A percentile compares a stretch with the other conserved stretches of the same genome.
These are phyloP conservation scores for Tricholauxania praeusta DNA, from an alignment of 2,888 invertebrate genomes.

Conservation along the genomic window DNA sequence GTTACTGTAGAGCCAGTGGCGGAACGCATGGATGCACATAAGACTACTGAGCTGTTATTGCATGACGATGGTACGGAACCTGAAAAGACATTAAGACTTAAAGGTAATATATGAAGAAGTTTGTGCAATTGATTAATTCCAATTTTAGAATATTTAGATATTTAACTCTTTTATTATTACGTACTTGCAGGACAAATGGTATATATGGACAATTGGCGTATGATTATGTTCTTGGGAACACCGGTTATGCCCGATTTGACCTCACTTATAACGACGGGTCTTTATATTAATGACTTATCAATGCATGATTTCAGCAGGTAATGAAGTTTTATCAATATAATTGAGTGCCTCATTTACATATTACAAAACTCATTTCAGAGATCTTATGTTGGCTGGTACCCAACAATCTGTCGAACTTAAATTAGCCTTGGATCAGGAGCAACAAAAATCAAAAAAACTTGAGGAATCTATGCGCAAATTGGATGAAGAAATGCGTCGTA, in stretches of 20 bases:
- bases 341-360: no score
- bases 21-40: constrained; percentile 73
- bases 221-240: constrained; percentile 96
- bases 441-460: constrained; percentile 94
- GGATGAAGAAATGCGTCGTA: constrained; percentile 95
- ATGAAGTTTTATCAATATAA: constrained; percentile 29
- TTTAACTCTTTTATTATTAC: no score
- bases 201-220: constrained; percentile 97
- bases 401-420: constrained; percentile 98
- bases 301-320: constrained; percentile 98
- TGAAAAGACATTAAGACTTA: constrained; percentile 82
- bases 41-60: constrained; percentile 69
- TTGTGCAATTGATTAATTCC: no score
- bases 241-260: constrained; percentile 96
- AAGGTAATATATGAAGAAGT: constrained; percentile 71
- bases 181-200: constrained; percentile 90
- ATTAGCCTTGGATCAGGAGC: constrained; percentile 94
- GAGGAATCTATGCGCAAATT: constrained; percentile 96
- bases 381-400: constrained; percentile 94
- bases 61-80: constrained; percentile 75
- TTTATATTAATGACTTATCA: constrained; percentile 98
- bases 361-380: constrained; percentile 71
- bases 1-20: constrained; percentile 90
- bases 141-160: no score
- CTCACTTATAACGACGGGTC: constrained; percentile 91